Conservation (phyloP, 2,113 vertebrate genomes). For the Psilopogon haemacephalus region DNA sequence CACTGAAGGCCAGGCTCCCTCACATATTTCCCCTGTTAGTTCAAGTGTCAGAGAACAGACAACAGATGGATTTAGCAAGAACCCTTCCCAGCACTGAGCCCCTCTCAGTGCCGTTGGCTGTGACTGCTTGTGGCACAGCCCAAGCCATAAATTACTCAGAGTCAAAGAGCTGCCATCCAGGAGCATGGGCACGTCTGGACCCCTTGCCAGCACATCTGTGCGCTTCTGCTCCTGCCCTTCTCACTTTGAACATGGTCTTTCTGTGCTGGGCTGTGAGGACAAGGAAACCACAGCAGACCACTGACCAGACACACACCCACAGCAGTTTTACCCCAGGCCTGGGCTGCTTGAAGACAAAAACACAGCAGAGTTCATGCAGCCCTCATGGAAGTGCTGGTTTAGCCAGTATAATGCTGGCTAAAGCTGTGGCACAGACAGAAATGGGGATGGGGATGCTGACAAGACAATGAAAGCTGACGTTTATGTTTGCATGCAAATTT, state of each 20-base stretch:
- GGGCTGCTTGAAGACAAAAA: neutral
- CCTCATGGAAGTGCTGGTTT: neutral
- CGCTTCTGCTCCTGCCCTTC: neutral
- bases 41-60: neutral
- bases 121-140: neutral
- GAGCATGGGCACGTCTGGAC: neutral
- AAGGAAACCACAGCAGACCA: accelerated
- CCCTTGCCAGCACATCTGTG: neutral
- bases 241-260: neutral
- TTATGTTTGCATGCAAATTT: neutral
- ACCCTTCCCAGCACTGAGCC: neutral
- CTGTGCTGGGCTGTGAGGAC: neutral
- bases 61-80: neutral
- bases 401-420: neutral
- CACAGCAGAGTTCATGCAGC: accelerated
- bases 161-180: neutral
- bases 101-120: neutral
- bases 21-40: neutral
- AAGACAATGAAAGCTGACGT: neutral
- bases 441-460: neutral
- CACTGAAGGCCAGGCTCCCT: neutral
- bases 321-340: neutral
- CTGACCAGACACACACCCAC: neutral
- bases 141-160: neutral
- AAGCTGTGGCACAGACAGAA: neutral